Evolutionary conservation across 2,888 invertebrate species (phyloP), one percentile per base, ranked within the genome.

Genomic region (Hirtodrosophila duncani): DNA sequence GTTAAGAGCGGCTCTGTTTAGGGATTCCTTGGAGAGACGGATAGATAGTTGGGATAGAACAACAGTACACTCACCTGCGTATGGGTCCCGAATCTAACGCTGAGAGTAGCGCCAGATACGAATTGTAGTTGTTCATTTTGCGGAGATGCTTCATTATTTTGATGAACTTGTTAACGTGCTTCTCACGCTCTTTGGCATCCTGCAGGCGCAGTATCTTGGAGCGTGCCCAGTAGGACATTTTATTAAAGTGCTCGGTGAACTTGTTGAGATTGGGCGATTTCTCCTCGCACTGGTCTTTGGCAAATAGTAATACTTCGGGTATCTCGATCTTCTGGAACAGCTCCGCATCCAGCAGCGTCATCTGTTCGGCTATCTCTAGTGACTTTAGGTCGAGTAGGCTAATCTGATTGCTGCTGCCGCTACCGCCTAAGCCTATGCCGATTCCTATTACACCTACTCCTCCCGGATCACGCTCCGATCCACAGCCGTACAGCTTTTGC

Each of bases 191-290:
- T 81, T 94, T 95, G n/a, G 95, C 94, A 82, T 98, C 98, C 70
- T 91, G 91, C 85, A 95, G 94, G 72, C 95, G 94, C 41, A 99
- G 88, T 79, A 99, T 98, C 84, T 95, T 90, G 2, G 98, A 97
- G 44, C 99, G 89, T 27, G 97, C 97, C 98, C 98, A 98, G 84
- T 95, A 98, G 50, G 98, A 98, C 96, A 98, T 97, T 88, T 99
- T 98, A 86, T 99, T 99, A 87, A 99, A 99, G 88, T 99, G 99
- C 86, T 98, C 98, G 0, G 99, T 99, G 85, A 99, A 99, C 67
- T 94, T 89, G 20, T 97, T 98, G 49, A 99, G 90, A 88, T 99
- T 99, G 2, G 98, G 98, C 83, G 98, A 97, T 71, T 94, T 91
- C 84, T 98, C 98, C 87, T 99, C 99, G 65, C 95, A 96, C 87